phyloP scores from a whole-genome alignment of 37 sponge, comb jelly and placozoan genomes.

The Mnemiopsis leidyi region DNA sequence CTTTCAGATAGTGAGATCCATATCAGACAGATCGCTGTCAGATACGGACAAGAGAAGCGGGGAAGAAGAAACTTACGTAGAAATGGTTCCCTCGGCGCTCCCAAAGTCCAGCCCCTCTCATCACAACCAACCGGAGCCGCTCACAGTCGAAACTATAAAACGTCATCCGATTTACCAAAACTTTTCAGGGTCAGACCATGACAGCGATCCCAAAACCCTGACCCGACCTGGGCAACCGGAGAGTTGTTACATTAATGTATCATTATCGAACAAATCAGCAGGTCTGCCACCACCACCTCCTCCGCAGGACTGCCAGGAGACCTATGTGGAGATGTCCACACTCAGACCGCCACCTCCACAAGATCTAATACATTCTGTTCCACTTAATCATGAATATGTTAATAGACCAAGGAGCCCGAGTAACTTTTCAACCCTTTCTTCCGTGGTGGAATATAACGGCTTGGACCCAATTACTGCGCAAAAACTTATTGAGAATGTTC shows the following conservation, averaged over 20 bases:
- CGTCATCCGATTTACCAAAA: neutral
- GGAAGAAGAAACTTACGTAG: slow-evolving; percentile 22
- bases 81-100: neutral
- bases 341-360: neutral
- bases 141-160: neutral
- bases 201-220: neutral
- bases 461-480: slow-evolving; percentile 33
- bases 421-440: neutral
- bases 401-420: neutral
- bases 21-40: neutral
- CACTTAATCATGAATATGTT: neutral
- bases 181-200: neutral
- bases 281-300: neutral
- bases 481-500: slow-evolving; percentile 54
- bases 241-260: slow-evolving; percentile 24
- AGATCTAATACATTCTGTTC: neutral
- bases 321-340: slow-evolving; percentile 18
- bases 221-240: neutral
- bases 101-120: neutral
- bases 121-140: neutral
- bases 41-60: neutral
- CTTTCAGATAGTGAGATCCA: neutral
- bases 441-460: neutral
- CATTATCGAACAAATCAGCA: neutral
- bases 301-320: slow-evolving; percentile 7